Evolutionary conservation across 2,113 vertebrate genomes (phyloP), one percentile per base, ranked within the genome.

Genomic region (Butastur rufipennis): DNA sequence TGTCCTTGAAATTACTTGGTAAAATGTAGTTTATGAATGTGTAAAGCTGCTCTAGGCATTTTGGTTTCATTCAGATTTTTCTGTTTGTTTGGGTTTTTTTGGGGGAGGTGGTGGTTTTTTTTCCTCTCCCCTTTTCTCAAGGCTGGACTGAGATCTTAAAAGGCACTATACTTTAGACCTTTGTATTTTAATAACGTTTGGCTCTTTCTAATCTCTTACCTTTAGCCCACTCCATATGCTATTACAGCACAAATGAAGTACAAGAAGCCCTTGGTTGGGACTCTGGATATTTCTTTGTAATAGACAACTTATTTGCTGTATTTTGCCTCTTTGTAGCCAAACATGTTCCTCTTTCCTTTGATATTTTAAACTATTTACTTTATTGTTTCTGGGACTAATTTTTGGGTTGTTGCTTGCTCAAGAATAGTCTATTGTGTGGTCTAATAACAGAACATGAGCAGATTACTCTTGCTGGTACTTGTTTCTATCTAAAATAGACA

Each of bases 391-490:
- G 75, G 29, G 72, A 48, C 55, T 91, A 91, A 74, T 86, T 87
- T 81, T 92, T 72, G 59, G 18, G 25, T 74, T 81, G 42, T 47
- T 90, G 13, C 42, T 93, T 94, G 40, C 78, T 95, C 61, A 92
- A 81, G 61, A 86, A 53, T 34, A 78, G 22, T 81, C 72, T 81
- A 36, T 86, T 93, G 55, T 93, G 59, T 95, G 50, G n/a, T 73
- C 47, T 88, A 81, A 88, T 74, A 86, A 74, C 63, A 93, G 67
- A 78, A 95, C 86, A 68, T 83, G 79, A 93, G 48, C 71, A 88
- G 45, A 95, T 94, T 77, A 94, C 25, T 38, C 62, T 90, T 90
- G 62, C 80, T 88, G 59, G 48, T 86, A 53, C 53, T 93, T 86
- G 63, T 16, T 78, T 95, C 72, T 68, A 3, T 88, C 77, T 78